Base-by-base conservation (phyloP, 1,140 invertebrate genomes). In the Muscidifurax raptorellus region DNA sequence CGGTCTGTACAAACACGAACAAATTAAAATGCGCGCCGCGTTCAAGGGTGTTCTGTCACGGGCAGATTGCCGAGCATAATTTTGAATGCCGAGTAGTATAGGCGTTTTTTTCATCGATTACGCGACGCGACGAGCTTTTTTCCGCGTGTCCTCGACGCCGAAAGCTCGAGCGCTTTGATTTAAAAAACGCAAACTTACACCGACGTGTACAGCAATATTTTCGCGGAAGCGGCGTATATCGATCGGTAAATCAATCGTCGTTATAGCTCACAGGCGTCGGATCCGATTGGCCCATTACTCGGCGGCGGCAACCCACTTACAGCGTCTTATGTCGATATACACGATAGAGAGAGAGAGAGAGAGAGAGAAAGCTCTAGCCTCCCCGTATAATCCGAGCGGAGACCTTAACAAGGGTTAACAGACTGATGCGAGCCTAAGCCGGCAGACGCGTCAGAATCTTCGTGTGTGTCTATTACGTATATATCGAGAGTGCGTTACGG, bases 371-470 rank as follows among this genome's bases (percentile, higher is more conserved):
- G 5, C 52, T 2, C 52, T 18, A 59, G 52, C 52, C 52, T 59
- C 7, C 22, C 0, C 9, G 12, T 47, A 27, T 47, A 76, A 76
- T 47, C 27, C 40, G 25, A n/a, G 22, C 25, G 22, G 4, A 22
- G 25, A 52, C 47, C 76, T 78, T 78, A 28, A 77, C 15, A 77
- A n/a, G 15, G 44, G 76, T 59, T 78, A 64, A 78, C 76, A 78
- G 18, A 52, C 47, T 64, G n/a, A n/a, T n/a, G 52, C 18, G 18
- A n/a, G 22, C 15, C 52, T 59, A 59, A 59, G 18, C 18, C 52
- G 1, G 52, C 52, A 47, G 44, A 1, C 15, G 18, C 52, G 52
- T 59, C 52, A 59, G 52, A 59, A 59, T 59, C 52, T 59, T 59
- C 52, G 18, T 4, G 7, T 1, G 13, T 74, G 22, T 44, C n/a